A percentile compares a stretch with the other conserved stretches of the same genome.
These are phyloP conservation scores for Tetranychus urticae DNA, from an alignment of 1,140 invertebrate genomes.

Conservation along the genomic window DNA sequence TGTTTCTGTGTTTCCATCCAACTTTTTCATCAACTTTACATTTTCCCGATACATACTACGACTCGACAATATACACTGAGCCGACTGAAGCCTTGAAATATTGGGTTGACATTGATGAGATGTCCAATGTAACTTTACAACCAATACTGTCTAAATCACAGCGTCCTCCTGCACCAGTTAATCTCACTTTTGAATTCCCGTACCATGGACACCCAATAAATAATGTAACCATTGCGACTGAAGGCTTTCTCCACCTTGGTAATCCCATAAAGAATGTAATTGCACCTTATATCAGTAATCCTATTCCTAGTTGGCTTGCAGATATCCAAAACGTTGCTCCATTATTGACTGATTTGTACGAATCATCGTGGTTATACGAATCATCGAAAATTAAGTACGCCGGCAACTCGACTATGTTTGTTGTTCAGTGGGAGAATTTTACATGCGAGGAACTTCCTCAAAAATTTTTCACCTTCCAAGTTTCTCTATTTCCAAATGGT, in stretches of 20 bases:
- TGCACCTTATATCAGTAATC: slow-evolving; percentile 73
- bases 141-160: slow-evolving; percentile 40
- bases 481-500: slow-evolving; percentile 47
- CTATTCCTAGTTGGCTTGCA: slow-evolving; percentile 80
- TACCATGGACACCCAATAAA: slow-evolving; percentile 77
- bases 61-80: slow-evolving; percentile 9
- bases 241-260: slow-evolving; percentile 86
- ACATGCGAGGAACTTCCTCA: slow-evolving; percentile 42
- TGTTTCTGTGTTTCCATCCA: too few species aligned
- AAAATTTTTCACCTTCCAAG: slow-evolving; percentile 57
- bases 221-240: slow-evolving; percentile 89
- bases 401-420: slow-evolving; percentile 65
- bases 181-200: slow-evolving; percentile 62
- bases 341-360: slow-evolving; percentile 98
- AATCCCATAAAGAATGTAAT: slow-evolving; percentile 69
- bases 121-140: too few species aligned
- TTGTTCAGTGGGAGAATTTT: slow-evolving; percentile 79
- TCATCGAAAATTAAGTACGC: slow-evolving; percentile 56
- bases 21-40: too few species aligned
- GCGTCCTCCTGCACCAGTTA: slow-evolving; percentile 54
- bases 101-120: slow-evolving; percentile 41
- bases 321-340: slow-evolving; percentile 96
- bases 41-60: slow-evolving; percentile 11
- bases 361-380: slow-evolving; percentile 38
- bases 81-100: slow-evolving; percentile 8